Base-by-base conservation (phyloP, 2,113 vertebrate species). In the Grantiella picta region DNA sequence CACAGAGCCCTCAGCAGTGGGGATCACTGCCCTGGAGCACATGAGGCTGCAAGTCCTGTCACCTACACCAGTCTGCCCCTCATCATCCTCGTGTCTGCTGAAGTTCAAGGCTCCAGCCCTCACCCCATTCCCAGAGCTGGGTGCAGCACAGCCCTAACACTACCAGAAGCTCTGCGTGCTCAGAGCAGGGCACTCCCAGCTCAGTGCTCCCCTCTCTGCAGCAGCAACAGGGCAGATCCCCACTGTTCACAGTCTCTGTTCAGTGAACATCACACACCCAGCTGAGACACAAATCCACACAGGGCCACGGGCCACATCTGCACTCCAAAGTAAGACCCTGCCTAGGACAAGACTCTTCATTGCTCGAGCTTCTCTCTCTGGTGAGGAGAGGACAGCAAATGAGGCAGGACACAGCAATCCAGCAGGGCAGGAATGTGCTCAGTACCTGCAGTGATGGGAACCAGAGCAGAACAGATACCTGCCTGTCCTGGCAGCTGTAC, bases 181-280 rank as follows among this genome's bases (percentile, higher is more conserved):
- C n/a, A 25, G 42, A 11, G 36, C 22, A 22, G 50, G 2, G 3
- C 36, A n/a, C 14, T 23, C 1, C 2, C 35, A 36, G 42, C 42
- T 66, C 8, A 13, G 50, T 60, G 61, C 24, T 44, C 72, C 33
- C 33, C 14, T 38, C 8, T 23, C 33, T 11, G n/a, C 10, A 31
- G 8, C 47, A 76, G 47, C 38, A 40, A 22, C 3, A 49, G 35
- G 15, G 18, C 45, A 70, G 36, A 50, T 24, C 82, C 10, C 29
- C 16, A 12, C 16, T 1, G 0, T 18, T 36, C 33, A 24, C 57
- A n/a, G 17, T 7, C 6, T 84, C 45, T 8, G 2, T 13, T 25
- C 49, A 40, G 28, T 9, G 38, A 24, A 25, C 3, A 2, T 57
- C 64, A 44, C 25, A 35, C 0, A 0, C 28, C 36, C 65, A 56